These are phyloP conservation scores for Oedothorax gibbosus DNA, from an alignment of 1,140 invertebrate species.

Conservation along the genomic window DNA sequence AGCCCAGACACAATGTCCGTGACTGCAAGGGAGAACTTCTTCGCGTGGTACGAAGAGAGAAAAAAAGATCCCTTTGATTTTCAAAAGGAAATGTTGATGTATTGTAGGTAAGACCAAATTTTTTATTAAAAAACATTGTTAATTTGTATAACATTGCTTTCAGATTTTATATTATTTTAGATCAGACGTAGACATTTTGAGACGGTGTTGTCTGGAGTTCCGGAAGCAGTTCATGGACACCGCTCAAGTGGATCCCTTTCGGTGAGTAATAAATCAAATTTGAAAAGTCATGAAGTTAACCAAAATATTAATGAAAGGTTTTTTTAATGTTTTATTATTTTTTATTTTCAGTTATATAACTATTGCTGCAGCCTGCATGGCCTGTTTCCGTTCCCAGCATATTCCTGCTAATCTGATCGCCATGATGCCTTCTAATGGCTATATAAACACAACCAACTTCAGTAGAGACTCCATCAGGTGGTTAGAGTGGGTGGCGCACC, in stretches of 20 bases:
- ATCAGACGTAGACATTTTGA: slow-evolving; percentile 51
- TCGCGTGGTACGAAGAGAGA: not conserved
- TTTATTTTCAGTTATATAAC: too few species aligned
- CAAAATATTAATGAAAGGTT: not conserved
- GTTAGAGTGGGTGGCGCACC: too few species aligned
- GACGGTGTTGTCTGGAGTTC: slow-evolving; percentile 24
- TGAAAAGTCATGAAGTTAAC: too few species aligned
- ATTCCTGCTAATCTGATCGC: too few species aligned
- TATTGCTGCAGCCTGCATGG: too few species aligned
- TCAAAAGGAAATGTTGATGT: not conserved
- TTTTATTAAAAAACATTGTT: too few species aligned
- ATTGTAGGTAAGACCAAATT: slow-evolving; percentile 3
- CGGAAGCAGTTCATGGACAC: not conserved
- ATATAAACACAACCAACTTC: too few species aligned
- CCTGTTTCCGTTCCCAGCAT: too few species aligned
- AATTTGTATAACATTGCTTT: too few species aligned
- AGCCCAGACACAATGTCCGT: slow-evolving; percentile 16
- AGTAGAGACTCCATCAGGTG: too few species aligned
- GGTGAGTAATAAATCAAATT: too few species aligned
- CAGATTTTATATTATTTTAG: slow-evolving; percentile 7
- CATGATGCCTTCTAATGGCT: too few species aligned
- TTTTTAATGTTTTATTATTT: not conserved
- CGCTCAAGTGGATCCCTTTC: not conserved
- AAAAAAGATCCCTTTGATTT: slow-evolving; percentile 1
- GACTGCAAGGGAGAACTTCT: not conserved